phyloP scores from a whole-genome alignment of 2,888 invertebrate genomes.

The Exocentrus adspersus region DNA sequence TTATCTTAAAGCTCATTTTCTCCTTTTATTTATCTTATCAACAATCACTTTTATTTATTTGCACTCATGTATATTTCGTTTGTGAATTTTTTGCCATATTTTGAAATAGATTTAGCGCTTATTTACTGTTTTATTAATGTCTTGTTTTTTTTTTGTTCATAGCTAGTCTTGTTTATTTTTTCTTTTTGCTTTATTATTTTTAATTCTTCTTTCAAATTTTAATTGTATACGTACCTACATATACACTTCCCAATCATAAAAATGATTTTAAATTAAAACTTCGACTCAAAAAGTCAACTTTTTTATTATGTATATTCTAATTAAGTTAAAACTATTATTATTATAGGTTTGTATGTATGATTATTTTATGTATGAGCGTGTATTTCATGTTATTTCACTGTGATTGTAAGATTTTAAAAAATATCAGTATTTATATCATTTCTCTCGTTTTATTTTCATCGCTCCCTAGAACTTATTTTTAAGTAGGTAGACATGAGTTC shows the following conservation, averaged over 20 bases:
- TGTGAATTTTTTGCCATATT: conserved; percentile 61
- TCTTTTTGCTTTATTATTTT: conserved; percentile 41
- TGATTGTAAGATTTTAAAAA: conserved; percentile 59
- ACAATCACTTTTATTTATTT: conserved; percentile 50
- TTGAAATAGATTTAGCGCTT: conserved; percentile 44
- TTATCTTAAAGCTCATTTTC: conserved; percentile 39
- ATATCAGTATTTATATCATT: conserved; percentile 56
- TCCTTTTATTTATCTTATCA: conserved; percentile 43
- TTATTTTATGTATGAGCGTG: conserved; percentile 54
- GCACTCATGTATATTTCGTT: conserved; percentile 51
- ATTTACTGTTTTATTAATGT: conserved; percentile 39
- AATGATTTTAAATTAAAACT: conserved; percentile 49
- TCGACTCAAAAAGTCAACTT: conserved; percentile 36
- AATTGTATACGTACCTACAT: conserved; percentile 22
- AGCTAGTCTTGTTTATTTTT: conserved; percentile 56
- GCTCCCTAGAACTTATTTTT: too few species aligned
- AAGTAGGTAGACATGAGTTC: too few species aligned
- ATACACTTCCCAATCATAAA: conserved; percentile 52
- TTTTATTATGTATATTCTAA: conserved; percentile 43
- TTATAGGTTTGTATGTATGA: conserved; percentile 50
- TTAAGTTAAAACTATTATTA: conserved; percentile 41
- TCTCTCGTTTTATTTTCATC: neutral
- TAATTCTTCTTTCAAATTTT: conserved; percentile 40
- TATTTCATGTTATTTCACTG: conserved; percentile 60
- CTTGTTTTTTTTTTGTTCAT: conserved; percentile 53